Conservation (phyloP, 2,113 vertebrate species). For the Gobius niger region DNA sequence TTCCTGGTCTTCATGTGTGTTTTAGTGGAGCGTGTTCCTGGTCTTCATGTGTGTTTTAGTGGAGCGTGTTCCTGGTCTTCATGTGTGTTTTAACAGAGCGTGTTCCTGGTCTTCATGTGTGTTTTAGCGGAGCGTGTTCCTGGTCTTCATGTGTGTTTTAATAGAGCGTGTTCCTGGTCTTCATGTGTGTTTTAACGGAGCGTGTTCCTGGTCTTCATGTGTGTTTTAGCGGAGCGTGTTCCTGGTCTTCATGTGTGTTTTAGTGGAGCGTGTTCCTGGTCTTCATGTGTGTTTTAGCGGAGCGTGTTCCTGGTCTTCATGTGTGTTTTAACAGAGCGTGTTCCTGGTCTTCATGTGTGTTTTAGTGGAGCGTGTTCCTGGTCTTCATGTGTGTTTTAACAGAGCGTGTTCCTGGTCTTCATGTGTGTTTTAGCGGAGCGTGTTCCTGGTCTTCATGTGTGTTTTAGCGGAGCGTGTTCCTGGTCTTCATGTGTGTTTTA, state of each 20-base stretch:
- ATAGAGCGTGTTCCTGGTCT: not conserved
- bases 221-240: not conserved
- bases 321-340: not conserved
- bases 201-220: not conserved
- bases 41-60: no score
- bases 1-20: no score
- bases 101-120: not conserved
- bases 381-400: no score
- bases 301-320: not conserved
- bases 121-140: not conserved
- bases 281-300: no score
- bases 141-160: no score
- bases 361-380: constrained; percentile 67
- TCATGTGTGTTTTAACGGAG: no score
- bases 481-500: no score
- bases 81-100: no score
- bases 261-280: constrained; percentile 67
- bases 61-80: not conserved
- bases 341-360: constrained; percentile 82
- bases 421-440: no score
- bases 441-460: not conserved
- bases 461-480: not conserved
- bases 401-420: not conserved
- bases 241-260: no score
- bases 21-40: no score